Evolutionary conservation across 2,797 vertebrate species (phyloP), one percentile per base, ranked within the genome.

Genomic region (Prunella strophiata): DNA sequence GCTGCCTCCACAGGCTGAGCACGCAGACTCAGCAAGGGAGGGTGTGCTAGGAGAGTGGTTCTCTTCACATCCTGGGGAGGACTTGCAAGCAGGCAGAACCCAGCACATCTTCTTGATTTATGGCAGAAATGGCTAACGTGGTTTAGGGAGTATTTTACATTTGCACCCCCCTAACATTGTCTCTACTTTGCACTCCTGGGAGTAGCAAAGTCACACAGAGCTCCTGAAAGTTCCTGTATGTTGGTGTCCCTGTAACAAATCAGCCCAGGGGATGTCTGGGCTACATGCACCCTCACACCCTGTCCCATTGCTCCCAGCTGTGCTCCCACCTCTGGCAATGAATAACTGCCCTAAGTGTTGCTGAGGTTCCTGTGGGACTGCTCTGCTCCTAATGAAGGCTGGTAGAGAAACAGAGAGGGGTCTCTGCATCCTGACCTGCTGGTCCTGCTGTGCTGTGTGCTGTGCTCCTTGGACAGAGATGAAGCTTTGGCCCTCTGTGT

Each of bases 361-460:
- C 78, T 66, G 84, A 68, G 27, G 47, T 26, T 87, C 65, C 70
- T 57, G 48, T 6, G 63, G 47, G 29, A 18, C 27, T 43, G 32
- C 61, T 66, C 42, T 63, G 67, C 81, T 91, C 55, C 75, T 47
- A 54, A 8, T 2, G 5, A 63, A 73, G 47, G 58, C 0, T 0
- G 32, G 36, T 58, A n/a, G 79, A 83, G 67, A 81, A 62, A 50
- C 12, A 62, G 73, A 38, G 85, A 67, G 32, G 4, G 3, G 32
- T 50, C 58, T 62, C 5, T 7, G 72, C 26, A 43, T 50, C 38
- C 72, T 72, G 81, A 66, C 68, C 73, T 0, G 0, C 76, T 0
- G 0, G 36, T 65, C 50, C 61, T 73, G 50, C 74, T 17, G 3
- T 1, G 0, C 75, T 40, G 30, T 19, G 3, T 1, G 0, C 75